Evolutionary conservation across 2,113 vertebrate species (phyloP).

Genomic region (Silurus glanis): DNA sequence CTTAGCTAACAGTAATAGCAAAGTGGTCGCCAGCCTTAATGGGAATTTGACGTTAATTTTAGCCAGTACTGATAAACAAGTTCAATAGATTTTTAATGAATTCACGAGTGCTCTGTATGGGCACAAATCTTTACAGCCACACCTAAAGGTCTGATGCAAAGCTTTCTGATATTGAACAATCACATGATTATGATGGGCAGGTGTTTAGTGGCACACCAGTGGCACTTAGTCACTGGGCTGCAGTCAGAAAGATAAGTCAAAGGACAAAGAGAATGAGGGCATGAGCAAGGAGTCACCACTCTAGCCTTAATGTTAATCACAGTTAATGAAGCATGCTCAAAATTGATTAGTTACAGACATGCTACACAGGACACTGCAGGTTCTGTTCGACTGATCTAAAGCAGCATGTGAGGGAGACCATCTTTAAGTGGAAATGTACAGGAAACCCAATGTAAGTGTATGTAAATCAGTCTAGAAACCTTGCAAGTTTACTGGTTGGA

Average conservation of each 20-base stretch:
- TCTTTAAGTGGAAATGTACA: neutral
- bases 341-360: neutral
- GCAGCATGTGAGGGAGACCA: neutral
- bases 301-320: neutral
- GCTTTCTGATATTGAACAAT: neutral
- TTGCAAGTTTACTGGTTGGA: neutral
- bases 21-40: no score
- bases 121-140: neutral
- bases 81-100: neutral
- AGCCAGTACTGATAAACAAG: no score
- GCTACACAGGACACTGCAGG: neutral
- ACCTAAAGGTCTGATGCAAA: neutral
- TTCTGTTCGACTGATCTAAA: neutral
- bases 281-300: neutral
- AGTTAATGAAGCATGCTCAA: constrained; percentile 3
- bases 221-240: neutral
- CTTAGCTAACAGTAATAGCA: no score
- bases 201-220: neutral
- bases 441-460: neutral
- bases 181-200: neutral
- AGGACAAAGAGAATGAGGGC: neutral
- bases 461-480: neutral
- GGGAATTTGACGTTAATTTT: no score
- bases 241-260: neutral
- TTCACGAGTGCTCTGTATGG: neutral